These are phyloP conservation scores for Tangara arthus DNA, from an alignment of 2,797 vertebrate species.

Conservation along the genomic window DNA sequence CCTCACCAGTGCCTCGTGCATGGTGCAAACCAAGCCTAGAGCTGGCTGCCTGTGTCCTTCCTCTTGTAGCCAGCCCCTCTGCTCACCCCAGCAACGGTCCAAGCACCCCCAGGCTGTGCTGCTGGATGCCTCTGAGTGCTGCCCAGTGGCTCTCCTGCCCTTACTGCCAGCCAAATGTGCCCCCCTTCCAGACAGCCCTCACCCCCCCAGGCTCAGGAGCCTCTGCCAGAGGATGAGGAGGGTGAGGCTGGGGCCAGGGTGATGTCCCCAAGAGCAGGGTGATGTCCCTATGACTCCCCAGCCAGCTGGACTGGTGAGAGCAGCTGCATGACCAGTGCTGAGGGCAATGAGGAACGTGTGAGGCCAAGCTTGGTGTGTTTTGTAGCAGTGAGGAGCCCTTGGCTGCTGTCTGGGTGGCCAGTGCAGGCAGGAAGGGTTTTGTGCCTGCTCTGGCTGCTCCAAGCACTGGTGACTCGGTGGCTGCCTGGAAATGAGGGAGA, in stretches of 20 bases:
- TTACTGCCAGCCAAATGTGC: not conserved
- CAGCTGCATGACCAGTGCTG: not conserved
- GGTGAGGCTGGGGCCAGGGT: not conserved
- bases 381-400: not conserved
- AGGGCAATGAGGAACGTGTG: not conserved
- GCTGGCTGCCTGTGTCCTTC: not conserved
- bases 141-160: not conserved
- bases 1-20: fast-evolving
- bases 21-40: not conserved
- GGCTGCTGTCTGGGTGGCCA: not conserved
- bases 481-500: not conserved
- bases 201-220: not conserved
- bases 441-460: not conserved
- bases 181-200: fast-evolving
- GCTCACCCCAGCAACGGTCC: not conserved
- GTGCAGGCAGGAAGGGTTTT: not conserved
- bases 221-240: not conserved
- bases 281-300: not conserved
- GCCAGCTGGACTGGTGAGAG: not conserved
- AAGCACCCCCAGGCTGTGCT: not conserved
- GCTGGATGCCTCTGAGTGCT: fast-evolving
- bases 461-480: not conserved
- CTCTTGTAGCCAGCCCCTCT: too few species aligned
- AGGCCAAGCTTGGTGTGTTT: not conserved
- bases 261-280: not conserved